Percentiles rank a stretch among this genome's conserved stretches.
phyloP scores from a whole-genome alignment of 2,113 vertebrate species.

The Emydocephalus ijimae region DNA sequence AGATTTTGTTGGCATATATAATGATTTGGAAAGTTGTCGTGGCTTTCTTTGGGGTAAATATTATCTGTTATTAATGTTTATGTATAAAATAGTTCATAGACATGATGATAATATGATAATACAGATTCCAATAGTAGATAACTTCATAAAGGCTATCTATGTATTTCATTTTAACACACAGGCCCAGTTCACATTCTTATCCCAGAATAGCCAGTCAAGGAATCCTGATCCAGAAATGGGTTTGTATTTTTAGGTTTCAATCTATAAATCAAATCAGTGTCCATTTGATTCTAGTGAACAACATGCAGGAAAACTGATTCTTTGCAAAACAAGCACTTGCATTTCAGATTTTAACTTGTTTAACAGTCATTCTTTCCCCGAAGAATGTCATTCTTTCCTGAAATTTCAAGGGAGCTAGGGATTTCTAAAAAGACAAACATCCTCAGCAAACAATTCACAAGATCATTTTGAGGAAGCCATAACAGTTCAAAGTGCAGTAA shows the following conservation, averaged over 20 bases:
- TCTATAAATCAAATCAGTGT: background rate
- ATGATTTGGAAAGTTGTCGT: background rate
- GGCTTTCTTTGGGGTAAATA: background rate
- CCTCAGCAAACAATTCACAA: background rate
- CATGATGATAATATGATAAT: slow-evolving; percentile 35
- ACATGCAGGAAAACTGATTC: background rate
- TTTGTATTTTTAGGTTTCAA: background rate
- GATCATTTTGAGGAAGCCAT: background rate
- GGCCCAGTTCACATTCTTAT: background rate
- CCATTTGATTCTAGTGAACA: background rate
- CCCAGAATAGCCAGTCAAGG: background rate
- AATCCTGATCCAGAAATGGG: background rate
- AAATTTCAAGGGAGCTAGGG: background rate
- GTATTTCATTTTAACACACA: background rate
- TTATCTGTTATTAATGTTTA: background rate
- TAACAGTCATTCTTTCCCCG: background rate
- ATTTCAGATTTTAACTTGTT: background rate
- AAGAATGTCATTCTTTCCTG: background rate
- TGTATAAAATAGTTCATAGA: slow-evolving; percentile 14
- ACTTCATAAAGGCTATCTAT: background rate
- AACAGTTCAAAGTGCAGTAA: background rate
- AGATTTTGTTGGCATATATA: background rate
- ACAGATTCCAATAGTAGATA: slow-evolving; percentile 44
- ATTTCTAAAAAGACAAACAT: background rate
- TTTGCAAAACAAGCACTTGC: background rate